Evolutionary conservation across 2,888 invertebrate genomes (phyloP).

Genomic region (Galeruca laticollis): DNA sequence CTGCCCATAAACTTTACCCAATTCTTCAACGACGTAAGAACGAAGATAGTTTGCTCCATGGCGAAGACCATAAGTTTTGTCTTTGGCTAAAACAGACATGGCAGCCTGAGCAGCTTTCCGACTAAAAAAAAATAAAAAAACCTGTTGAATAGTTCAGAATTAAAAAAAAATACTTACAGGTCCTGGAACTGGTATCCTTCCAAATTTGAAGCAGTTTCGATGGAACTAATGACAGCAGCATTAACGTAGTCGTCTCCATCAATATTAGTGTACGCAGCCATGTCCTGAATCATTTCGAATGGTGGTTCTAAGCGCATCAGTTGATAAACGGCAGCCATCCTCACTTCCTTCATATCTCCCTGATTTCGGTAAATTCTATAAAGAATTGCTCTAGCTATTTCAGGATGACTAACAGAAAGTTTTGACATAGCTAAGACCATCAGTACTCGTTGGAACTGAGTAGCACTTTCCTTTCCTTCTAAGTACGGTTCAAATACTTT

Average conservation of each 20-base stretch:
- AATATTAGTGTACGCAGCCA: constrained; percentile 77
- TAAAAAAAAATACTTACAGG: constrained; percentile 49
- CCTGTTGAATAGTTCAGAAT: neutral
- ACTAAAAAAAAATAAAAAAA: constrained; percentile 53
- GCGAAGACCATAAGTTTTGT: constrained; percentile 65
- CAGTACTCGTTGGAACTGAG: constrained; percentile 74
- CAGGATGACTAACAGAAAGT: constrained; percentile 69
- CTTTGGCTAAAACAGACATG: constrained; percentile 59
- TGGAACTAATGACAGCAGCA: constrained; percentile 73
- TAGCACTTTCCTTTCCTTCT: constrained; percentile 71
- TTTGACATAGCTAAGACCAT: constrained; percentile 73
- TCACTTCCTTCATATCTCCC: constrained; percentile 75
- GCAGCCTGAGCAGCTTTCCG: constrained; percentile 65
- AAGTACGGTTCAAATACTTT: constrained; percentile 75
- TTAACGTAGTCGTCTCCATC: constrained; percentile 76
- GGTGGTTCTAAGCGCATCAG: constrained; percentile 74
- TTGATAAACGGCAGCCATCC: constrained; percentile 74
- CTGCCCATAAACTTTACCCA: constrained; percentile 66
- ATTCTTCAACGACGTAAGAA: constrained; percentile 64
- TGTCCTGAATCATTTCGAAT: constrained; percentile 74
- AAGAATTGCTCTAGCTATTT: constrained; percentile 70
- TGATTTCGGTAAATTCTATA: constrained; percentile 77
- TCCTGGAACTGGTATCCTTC: constrained; percentile 50
- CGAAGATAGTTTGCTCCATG: constrained; percentile 68
- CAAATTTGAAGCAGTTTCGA: constrained; percentile 70